Evolutionary conservation across 2,113 vertebrate genomes (phyloP).

Genomic region (Myodes glareolus): DNA sequence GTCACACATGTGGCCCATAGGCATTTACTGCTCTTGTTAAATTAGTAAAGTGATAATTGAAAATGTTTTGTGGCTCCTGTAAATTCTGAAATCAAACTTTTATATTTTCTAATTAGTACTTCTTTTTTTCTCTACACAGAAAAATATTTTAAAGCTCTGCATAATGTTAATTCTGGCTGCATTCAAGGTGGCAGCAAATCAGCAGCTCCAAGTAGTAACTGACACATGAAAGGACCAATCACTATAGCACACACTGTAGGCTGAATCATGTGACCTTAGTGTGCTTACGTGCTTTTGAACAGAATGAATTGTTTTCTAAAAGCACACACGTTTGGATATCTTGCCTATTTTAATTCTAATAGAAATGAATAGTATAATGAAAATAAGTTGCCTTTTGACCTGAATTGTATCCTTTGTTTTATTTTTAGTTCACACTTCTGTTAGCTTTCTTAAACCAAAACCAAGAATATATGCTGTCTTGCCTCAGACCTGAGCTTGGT

Average conservation of each 20-base stretch:
- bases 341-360: conserved; percentile 5
- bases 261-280: neutral
- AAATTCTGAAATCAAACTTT: conserved; percentile 54
- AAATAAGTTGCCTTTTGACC: conserved; percentile 55
- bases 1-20: conserved; percentile 63
- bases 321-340: neutral
- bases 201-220: conserved; percentile 44
- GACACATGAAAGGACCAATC: neutral
- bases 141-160: conserved; percentile 42
- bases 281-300: neutral
- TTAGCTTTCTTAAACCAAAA: conserved; percentile 45
- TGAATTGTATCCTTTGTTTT: neutral
- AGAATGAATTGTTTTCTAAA: conserved; percentile 4
- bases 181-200: conserved; percentile 37
- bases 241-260: neutral
- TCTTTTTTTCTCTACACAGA: conserved; percentile 58
- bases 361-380: conserved; percentile 39
- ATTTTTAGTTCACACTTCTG: neutral
- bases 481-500: conserved; percentile 26
- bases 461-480: conserved; percentile 18
- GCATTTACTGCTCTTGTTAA: conserved; percentile 61
- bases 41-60: conserved; percentile 65
- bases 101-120: conserved; percentile 39
- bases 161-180: conserved; percentile 43
- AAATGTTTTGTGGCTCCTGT: conserved; percentile 71